These are phyloP conservation scores for Stichodactyla helianthus DNA, from an alignment of 64 coral and sea anemone genomes.

Conservation along the genomic window DNA sequence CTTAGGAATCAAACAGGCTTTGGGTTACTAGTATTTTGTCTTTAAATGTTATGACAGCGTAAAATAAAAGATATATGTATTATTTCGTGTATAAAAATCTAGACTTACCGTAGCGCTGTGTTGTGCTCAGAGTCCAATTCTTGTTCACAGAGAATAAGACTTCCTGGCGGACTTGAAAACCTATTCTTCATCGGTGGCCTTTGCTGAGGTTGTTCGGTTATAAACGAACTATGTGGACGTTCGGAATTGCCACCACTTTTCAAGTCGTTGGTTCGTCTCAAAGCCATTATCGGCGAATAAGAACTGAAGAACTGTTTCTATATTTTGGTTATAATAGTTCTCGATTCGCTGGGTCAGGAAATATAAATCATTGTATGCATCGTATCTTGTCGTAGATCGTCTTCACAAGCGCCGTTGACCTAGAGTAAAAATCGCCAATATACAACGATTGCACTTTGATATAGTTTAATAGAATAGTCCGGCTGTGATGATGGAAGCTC, in stretches of 20 bases:
- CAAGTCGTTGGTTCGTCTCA: not conserved
- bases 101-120: not conserved
- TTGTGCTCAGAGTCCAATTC: not conserved
- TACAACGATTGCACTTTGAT: not conserved
- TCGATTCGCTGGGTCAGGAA: not conserved
- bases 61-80: not conserved
- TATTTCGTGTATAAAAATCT: not conserved
- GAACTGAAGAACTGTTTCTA: not conserved
- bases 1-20: not conserved
- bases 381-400: not conserved
- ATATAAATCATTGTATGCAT: not conserved
- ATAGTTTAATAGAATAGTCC: not conserved
- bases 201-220: not conserved
- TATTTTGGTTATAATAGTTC: not conserved
- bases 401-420: not conserved
- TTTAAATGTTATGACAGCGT: no score
- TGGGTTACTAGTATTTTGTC: not conserved
- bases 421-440: not conserved
- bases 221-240: not conserved
- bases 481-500: not conserved
- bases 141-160: not conserved
- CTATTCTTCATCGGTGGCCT: not conserved
- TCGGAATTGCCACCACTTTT: not conserved
- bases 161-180: not conserved
- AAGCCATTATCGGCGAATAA: not conserved